Percentiles rank a stretch among this genome's conserved stretches.
Conservation (phyloP, 2,113 vertebrate genomes). For the Motacilla tschutschensis region DNA sequence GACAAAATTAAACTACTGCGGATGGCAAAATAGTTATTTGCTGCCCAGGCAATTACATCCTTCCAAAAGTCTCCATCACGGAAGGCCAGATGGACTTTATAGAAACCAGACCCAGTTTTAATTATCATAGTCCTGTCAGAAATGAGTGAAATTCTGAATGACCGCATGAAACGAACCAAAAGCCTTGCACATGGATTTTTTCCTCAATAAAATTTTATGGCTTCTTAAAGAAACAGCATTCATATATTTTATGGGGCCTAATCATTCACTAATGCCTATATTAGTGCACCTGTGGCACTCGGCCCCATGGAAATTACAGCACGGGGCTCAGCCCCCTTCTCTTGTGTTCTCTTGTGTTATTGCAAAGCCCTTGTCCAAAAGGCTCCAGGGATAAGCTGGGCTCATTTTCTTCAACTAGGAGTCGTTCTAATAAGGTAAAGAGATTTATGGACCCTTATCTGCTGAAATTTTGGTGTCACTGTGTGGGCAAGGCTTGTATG, state of each 20-base stretch:
- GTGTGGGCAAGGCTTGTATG: background rate
- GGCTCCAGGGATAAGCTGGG: background rate
- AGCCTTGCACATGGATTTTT: conserved; percentile 48
- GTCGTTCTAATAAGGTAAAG: background rate
- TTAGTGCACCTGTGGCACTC: conserved; percentile 75
- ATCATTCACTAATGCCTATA: conserved; percentile 70
- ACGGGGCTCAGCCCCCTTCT: background rate
- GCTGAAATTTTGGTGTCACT: background rate
- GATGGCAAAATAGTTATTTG: conserved; percentile 46
- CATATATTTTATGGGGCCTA: conserved; percentile 56
- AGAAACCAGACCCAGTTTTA: conserved; percentile 69
- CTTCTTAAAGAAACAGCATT: conserved; percentile 62
- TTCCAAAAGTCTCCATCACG: conserved; percentile 20
- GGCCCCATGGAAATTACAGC: conserved; percentile 57
- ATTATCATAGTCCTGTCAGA: conserved; percentile 64
- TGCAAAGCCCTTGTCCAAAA: conserved; percentile 15
- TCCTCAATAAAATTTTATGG: conserved; percentile 61
- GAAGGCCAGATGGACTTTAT: conserved; percentile 63
- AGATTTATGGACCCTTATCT: conserved; percentile 41
- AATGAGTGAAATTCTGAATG: conserved; percentile 61
- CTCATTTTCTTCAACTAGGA: background rate
- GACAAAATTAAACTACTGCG: conserved; percentile 56
- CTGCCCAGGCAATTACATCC: conserved; percentile 54
- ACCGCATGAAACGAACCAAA: conserved; percentile 55
- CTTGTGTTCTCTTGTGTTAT: background rate